phyloP scores from a whole-genome alignment of 2,113 vertebrate genomes.

The Sula dactylatra region DNA sequence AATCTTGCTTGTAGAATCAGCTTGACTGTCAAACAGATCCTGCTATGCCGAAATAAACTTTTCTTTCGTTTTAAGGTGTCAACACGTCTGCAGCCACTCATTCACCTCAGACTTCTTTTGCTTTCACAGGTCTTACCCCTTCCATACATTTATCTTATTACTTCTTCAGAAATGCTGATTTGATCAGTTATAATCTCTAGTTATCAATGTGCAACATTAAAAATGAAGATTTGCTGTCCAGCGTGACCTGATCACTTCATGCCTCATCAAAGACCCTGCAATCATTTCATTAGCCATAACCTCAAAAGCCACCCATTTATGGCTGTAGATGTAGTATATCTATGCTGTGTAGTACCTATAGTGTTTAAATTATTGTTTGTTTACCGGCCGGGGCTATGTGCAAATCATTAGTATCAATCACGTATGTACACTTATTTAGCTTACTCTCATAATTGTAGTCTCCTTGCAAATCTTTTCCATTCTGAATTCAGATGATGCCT shows the following conservation, averaged over 20 bases:
- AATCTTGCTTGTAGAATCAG: not conserved
- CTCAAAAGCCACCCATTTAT: not conserved
- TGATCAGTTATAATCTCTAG: not conserved
- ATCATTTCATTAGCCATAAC: not conserved
- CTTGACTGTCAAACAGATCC: not conserved
- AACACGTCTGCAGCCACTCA: not conserved
- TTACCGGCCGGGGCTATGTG: slow-evolving; percentile 80
- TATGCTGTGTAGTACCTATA: not conserved
- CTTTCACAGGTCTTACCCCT: not conserved
- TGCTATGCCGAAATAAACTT: not conserved
- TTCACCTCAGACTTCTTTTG: not conserved
- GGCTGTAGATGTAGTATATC: not conserved
- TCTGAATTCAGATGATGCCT: slow-evolving; percentile 97
- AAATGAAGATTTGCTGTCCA: not conserved
- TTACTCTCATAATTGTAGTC: slow-evolving; percentile 96
- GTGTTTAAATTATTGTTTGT: not conserved
- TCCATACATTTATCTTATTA: not conserved
- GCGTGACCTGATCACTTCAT: not conserved
- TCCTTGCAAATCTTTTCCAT: slow-evolving; percentile 99
- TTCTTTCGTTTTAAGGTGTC: not conserved
- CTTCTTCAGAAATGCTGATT: not conserved
- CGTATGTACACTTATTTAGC: slow-evolving; percentile 76
- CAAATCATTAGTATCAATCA: slow-evolving; percentile 72
- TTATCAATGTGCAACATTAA: not conserved
- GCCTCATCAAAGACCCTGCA: not conserved